phyloP scores from a whole-genome alignment of 1,140 invertebrate genomes.

The Papilio polytes region DNA sequence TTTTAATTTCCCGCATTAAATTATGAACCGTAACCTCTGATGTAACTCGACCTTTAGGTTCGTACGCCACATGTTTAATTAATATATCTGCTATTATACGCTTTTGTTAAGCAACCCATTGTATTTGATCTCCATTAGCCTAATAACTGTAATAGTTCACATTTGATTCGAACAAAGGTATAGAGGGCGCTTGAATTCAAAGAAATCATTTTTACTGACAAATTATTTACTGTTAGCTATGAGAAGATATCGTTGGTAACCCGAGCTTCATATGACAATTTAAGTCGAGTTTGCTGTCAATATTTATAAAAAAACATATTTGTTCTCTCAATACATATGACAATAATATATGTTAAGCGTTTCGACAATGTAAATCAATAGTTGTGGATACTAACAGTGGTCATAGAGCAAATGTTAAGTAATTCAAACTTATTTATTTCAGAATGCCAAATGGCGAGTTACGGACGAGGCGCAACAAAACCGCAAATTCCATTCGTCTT shows the following conservation, averaged over 20 bases:
- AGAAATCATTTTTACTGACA: not conserved
- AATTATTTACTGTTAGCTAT: not conserved
- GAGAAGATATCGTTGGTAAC: not conserved
- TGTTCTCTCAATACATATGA: too few relatives aligned
- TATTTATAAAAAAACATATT: not conserved
- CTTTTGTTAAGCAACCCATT: not conserved
- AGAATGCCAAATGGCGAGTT: constrained; percentile 93
- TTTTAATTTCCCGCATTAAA: constrained; percentile 9
- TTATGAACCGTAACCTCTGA: constrained; percentile 6
- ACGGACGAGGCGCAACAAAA: constrained; percentile 88
- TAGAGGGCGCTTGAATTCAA: not conserved
- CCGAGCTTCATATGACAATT: not conserved
- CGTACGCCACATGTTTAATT: constrained; percentile 17
- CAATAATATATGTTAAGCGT: not conserved
- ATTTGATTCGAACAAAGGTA: not conserved
- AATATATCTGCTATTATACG: constrained; percentile 10
- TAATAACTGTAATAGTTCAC: constrained; percentile 22
- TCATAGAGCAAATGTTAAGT: not conserved
- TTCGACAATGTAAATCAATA: not conserved
- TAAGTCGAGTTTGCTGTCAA: not conserved
- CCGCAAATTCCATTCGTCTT: constrained; percentile 94
- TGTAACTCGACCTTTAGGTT: constrained; percentile 7
- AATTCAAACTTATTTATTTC: constrained; percentile 58
- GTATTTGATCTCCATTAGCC: constrained; percentile 23
- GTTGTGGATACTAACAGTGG: too few relatives aligned